phyloP scores from a whole-genome alignment of 2,797 vertebrate genomes.

The Potorous gilbertii region DNA sequence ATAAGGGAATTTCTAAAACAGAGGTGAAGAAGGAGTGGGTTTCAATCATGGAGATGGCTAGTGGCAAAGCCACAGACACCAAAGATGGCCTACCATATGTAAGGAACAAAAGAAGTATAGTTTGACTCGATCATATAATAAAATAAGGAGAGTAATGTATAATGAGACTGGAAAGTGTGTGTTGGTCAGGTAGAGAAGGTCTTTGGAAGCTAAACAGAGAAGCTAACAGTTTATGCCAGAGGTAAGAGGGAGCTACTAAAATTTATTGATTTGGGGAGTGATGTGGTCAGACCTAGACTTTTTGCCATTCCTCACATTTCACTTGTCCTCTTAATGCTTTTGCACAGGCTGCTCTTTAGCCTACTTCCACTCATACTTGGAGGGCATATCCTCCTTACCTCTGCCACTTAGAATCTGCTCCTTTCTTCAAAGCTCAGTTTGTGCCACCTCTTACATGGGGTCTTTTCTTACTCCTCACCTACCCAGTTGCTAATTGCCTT shows the following conservation, averaged over 20 bases:
- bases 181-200: neutral
- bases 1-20: neutral
- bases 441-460: neutral
- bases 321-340: neutral
- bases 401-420: neutral
- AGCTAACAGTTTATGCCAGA: conserved; percentile 37
- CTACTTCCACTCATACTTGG: neutral
- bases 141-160: neutral
- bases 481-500: neutral
- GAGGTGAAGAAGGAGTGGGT: neutral
- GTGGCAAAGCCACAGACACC: neutral
- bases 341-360: no score
- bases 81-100: neutral
- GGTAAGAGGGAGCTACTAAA: neutral
- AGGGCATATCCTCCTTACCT: neutral
- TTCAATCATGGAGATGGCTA: neutral
- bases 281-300: neutral
- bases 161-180: neutral
- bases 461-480: neutral
- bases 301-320: neutral
- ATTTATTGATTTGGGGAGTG: neutral
- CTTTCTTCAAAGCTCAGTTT: neutral
- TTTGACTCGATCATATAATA: neutral
- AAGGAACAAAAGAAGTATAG: neutral
- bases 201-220: neutral